Evolutionary conservation across 2,888 invertebrate species (phyloP).

Genomic region (Pseudococcus longispinus): DNA sequence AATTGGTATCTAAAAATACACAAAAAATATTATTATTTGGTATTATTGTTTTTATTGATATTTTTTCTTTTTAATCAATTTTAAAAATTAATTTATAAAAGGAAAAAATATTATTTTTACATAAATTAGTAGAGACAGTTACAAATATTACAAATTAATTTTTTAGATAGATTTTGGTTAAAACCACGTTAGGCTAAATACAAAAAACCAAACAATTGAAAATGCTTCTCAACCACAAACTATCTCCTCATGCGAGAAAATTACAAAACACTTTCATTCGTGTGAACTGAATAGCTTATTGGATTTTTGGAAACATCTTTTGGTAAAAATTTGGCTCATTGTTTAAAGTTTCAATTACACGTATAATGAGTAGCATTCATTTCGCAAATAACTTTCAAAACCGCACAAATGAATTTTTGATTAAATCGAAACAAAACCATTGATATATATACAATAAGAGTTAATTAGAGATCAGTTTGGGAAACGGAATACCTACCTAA

Average conservation of each 20-base stretch:
- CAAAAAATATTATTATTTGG: no score
- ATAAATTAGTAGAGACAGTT: no score
- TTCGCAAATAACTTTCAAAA: conserved; percentile 30
- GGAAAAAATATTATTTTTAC: no score
- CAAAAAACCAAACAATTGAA: no score
- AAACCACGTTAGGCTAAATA: no score
- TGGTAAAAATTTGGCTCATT: neutral
- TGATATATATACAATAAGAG: conserved; percentile 40
- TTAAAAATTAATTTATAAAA: no score
- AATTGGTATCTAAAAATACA: no score
- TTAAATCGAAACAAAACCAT: conserved; percentile 43
- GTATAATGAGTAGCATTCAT: conserved; percentile 43
- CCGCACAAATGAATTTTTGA: conserved; percentile 44
- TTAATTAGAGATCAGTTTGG: conserved; percentile 48
- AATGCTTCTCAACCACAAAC: no score
- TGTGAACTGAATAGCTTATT: neutral
- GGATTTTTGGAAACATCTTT: neutral
- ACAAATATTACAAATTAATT: no score
- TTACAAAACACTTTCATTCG: neutral
- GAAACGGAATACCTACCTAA: neutral
- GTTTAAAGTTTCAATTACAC: neutral
- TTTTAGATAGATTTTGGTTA: no score
- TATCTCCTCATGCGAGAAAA: neutral
- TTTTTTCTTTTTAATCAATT: no score
- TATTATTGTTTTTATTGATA: no score